Percentiles rank a stretch among this genome's conserved stretches.
Evolutionary conservation across 2,113 vertebrate genomes (phyloP).

Genomic region (Polypterus senegalus): DNA sequence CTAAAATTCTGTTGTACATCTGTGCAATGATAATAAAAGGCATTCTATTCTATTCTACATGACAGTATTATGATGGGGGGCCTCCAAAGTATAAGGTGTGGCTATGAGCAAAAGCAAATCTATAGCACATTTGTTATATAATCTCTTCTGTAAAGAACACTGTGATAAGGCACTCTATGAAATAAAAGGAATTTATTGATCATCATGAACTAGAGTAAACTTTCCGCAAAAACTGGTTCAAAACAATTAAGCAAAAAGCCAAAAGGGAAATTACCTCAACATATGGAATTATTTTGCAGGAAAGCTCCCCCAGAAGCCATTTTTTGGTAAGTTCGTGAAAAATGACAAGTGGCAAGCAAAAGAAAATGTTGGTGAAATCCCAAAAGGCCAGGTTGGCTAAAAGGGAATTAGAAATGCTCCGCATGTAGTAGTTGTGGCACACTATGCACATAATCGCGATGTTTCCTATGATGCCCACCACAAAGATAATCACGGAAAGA

Average conservation of each 20-base stretch:
- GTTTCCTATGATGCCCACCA: slow-evolving; percentile 80
- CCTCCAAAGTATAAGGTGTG: too few species aligned
- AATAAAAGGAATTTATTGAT: too few species aligned
- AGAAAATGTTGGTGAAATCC: slow-evolving; percentile 88
- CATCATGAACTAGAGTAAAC: too few species aligned
- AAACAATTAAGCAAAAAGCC: neutral
- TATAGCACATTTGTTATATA: too few species aligned
- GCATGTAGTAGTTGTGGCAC: slow-evolving; percentile 94
- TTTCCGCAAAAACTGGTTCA: neutral
- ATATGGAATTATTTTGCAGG: slow-evolving; percentile 91
- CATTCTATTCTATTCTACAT: too few species aligned
- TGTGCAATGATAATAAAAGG: too few species aligned
- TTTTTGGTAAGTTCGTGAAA: slow-evolving; percentile 85
- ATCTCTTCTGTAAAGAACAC: too few species aligned
- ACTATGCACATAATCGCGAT: slow-evolving; percentile 94
- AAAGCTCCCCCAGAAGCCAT: slow-evolving; percentile 87
- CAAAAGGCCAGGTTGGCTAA: slow-evolving; percentile 91
- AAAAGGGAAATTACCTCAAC: slow-evolving; percentile 68
- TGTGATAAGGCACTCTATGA: too few species aligned
- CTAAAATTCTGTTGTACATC: too few species aligned
- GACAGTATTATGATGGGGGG: too few species aligned
- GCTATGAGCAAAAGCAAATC: too few species aligned
- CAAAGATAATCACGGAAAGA: slow-evolving; percentile 68
- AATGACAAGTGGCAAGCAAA: slow-evolving; percentile 85
- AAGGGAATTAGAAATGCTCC: slow-evolving; percentile 92